Conservation (phyloP, 2,888 invertebrate species). For the Hirtodrosophila cameraria region DNA sequence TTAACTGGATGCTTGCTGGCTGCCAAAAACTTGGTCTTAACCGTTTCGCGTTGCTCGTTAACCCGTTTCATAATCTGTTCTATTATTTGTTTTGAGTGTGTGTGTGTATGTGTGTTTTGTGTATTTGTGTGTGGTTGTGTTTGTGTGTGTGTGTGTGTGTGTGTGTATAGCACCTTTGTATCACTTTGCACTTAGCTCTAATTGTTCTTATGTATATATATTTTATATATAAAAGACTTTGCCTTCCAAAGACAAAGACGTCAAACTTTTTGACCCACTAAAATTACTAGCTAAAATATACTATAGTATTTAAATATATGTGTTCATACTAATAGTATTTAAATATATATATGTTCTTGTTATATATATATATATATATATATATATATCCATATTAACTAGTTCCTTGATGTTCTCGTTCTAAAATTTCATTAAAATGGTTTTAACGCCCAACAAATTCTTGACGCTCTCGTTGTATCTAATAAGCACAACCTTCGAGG, state of each 20-base stretch:
- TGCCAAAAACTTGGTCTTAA: constrained; percentile 32
- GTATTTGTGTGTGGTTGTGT: no score
- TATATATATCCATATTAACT: constrained; percentile 25
- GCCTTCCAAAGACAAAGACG: constrained; percentile 71
- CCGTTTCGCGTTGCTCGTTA: constrained; percentile 34
- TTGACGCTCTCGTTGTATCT: constrained; percentile 93
- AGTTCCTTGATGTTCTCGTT: constrained; percentile 12
- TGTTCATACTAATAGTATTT: constrained; percentile 22
- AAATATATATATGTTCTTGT: constrained; percentile 29
- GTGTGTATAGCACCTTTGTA: constrained; percentile 81
- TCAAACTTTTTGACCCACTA: constrained; percentile 37
- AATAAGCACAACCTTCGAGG: constrained; percentile 92
- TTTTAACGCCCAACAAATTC: constrained; percentile 92
- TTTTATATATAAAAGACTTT: constrained; percentile 55
- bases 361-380: constrained; percentile 31
- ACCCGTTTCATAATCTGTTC: constrained; percentile 23
- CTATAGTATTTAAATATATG: constrained; percentile 26
- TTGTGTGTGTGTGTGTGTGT: constrained; percentile 43
- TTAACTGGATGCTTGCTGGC: constrained; percentile 30
- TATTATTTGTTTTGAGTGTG: constrained; percentile 24
- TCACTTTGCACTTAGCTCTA: constrained; percentile 78
- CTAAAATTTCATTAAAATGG: constrained; percentile 88
- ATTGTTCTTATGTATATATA: constrained; percentile 25
- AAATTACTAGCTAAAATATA: constrained; percentile 45
- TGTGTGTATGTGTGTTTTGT: constrained; percentile 78